phyloP scores from a whole-genome alignment of 2,797 vertebrate species.

The Parauchenoglanis ngamensis region DNA sequence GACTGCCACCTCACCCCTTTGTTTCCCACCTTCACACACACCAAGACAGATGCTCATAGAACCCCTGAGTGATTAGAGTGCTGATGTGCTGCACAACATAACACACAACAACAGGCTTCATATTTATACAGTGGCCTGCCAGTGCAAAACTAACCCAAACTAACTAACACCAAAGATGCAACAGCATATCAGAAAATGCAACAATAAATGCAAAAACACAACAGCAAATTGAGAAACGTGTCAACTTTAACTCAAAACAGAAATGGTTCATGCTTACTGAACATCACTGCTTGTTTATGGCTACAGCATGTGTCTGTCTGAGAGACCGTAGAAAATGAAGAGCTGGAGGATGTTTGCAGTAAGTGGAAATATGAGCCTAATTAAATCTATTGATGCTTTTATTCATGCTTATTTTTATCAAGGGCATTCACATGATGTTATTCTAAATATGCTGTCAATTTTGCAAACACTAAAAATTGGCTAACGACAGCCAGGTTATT shows the following conservation, averaged over 20 bases:
- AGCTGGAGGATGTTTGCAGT: conserved; percentile 6
- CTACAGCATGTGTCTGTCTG: not conserved
- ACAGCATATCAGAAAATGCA: not conserved
- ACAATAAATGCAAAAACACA: not conserved
- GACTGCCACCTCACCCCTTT: conserved; percentile 70
- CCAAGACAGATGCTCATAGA: conserved; percentile 38
- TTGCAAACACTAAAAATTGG: conserved; percentile 1
- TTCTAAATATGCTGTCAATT: not conserved
- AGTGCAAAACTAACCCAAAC: not conserved
- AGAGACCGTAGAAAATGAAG: not conserved
- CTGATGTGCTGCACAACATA: conserved; percentile 30
- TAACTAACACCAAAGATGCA: not conserved
- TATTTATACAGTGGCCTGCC: not conserved
- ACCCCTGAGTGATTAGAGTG: conserved; percentile 27
- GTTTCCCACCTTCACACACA: conserved; percentile 1
- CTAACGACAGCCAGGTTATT: not conserved
- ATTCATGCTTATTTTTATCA: conserved; percentile 23
- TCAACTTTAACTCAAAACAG: not conserved
- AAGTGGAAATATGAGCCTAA: conserved; percentile 8
- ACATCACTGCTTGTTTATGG: not conserved
- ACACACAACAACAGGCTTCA: conserved; percentile 7
- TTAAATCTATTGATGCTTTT: conserved; percentile 8
- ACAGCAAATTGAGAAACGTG: not conserved
- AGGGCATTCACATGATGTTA: not conserved
- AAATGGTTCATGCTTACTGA: not conserved